phyloP scores from a whole-genome alignment of 92 coral and sea anemone species.

The Siderastrea radians region DNA sequence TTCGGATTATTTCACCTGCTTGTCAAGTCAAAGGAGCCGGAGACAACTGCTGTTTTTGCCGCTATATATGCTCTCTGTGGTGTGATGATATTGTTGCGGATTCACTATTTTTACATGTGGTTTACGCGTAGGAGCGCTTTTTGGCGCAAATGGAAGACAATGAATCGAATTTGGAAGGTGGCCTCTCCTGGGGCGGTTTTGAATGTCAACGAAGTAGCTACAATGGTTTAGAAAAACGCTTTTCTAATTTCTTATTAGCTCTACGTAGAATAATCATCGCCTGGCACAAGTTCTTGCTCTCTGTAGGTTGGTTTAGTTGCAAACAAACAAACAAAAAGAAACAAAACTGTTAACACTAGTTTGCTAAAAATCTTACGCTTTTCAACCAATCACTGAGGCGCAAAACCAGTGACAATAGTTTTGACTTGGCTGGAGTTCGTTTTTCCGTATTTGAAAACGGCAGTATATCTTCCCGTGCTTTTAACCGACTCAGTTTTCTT shows the following conservation, averaged over 20 bases:
- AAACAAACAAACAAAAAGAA: no score
- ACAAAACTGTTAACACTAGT: no score
- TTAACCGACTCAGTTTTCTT: no score
- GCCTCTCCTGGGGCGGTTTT: conserved; percentile 40
- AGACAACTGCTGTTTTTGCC: conserved; percentile 84
- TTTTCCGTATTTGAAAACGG: no score
- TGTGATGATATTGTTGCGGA: conserved; percentile 83
- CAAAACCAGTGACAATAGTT: no score
- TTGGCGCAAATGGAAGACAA: conserved; percentile 91
- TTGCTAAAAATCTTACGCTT: no score
- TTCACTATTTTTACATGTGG: conserved; percentile 93
- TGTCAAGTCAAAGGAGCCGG: conserved; percentile 81
- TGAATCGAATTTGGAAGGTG: conserved; percentile 89
- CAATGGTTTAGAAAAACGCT: conserved; percentile 1
- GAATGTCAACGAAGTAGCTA: conserved; percentile 28
- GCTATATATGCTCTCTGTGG: conserved; percentile 95
- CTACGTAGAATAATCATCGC: no score
- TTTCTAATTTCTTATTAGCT: not conserved
- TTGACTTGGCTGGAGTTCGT: no score
- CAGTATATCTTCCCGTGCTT: no score
- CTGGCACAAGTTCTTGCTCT: no score
- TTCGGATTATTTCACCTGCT: conserved; percentile 86
- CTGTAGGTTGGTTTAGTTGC: no score
- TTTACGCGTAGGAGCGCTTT: conserved; percentile 85
- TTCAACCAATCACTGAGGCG: no score